Base-by-base conservation (phyloP, 2,888 invertebrate genomes). In the Erebia ligea region DNA sequence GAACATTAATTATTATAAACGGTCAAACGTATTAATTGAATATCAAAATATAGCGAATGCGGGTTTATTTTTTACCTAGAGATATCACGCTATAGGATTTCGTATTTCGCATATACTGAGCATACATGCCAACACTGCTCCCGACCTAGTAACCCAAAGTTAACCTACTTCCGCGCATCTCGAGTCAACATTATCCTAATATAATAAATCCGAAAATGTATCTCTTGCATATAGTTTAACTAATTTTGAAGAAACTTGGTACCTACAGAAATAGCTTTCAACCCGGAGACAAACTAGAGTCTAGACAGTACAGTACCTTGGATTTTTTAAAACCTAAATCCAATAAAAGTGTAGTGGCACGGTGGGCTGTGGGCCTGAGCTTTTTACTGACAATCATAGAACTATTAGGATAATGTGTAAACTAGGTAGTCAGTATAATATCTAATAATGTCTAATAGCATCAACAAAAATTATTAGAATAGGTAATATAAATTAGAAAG, bases 71-170 rank as follows among this genome's bases (percentile, higher is more conserved):
- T 52, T 59, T 68, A 61, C 40, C 50, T 13, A 40, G 64, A 65
- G 17, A n/a, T n/a, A n/a, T n/a, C 40, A n/a, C 9, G 40, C 40
- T 40, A n/a, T n/a, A 17, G 8, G 13, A 15, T 62, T 62, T 48
- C 21, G 45, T 48, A 21, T 45, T 21, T 13, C 45, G 19, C 42
- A 17, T 34, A 40, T 19, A 42, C 45, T 45, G 17, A 48, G 45
- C 48, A 42, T 57, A 59, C 65, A 50, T 71, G 67, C 64, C 65
- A 57, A 54, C 34, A 72, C 68, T 69, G 70, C 67, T 71, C 61
- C 70, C 75, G 81, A 78, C 80, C 80, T 71, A 78, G 73, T 82
- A 76, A 81, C 79, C 79, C 74, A 76, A 69, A 77, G 77, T 72
- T 77, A 79, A 81, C 80, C 81, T 73, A 81, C 78, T 72, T 75